Conservation (phyloP, 2,888 invertebrate species). For the Onthophagus sagittarius region DNA sequence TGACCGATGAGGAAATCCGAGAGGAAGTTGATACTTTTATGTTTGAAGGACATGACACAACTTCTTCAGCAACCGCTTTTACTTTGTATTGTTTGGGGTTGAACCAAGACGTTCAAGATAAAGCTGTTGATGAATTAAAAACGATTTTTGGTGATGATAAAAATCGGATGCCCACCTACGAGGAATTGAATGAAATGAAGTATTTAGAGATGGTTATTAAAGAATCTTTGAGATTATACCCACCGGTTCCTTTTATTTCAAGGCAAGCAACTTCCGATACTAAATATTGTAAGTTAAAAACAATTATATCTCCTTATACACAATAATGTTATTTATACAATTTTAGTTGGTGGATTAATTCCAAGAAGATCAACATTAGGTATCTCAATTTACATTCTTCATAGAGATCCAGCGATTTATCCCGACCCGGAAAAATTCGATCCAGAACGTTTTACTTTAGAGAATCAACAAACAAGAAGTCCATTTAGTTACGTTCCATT, state of each 20-base stretch:
- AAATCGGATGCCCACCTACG: neutral
- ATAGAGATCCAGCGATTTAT: neutral
- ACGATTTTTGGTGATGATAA: conserved; percentile 7
- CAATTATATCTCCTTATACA: too few species aligned
- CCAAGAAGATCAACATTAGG: neutral
- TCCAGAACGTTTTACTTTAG: conserved; percentile 22
- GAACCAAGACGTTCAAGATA: conserved; percentile 44
- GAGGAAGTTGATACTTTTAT: conserved; percentile 31
- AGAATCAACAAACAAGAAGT: conserved; percentile 3
- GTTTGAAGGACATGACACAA: conserved; percentile 35
- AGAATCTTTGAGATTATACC: conserved; percentile 14
- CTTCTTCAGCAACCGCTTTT: conserved; percentile 29
- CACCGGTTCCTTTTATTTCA: conserved; percentile 14
- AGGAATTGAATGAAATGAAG: conserved; percentile 16
- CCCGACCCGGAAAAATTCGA: conserved; percentile 22
- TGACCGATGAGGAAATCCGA: conserved; percentile 59
- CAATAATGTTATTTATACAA: too few species aligned
- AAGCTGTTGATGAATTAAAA: neutral
- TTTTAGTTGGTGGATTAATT: neutral
- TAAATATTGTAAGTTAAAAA: conserved; percentile 9
- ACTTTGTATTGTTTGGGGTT: conserved; percentile 27
- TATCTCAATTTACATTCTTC: neutral
- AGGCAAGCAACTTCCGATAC: conserved; percentile 16
- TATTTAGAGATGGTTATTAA: conserved; percentile 18
- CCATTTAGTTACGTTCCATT: conserved; percentile 15